A percentile compares a stretch with the other conserved stretches of the same genome.
Conservation (phyloP, 2,888 invertebrate species). For the Iphiclides podalirius region DNA sequence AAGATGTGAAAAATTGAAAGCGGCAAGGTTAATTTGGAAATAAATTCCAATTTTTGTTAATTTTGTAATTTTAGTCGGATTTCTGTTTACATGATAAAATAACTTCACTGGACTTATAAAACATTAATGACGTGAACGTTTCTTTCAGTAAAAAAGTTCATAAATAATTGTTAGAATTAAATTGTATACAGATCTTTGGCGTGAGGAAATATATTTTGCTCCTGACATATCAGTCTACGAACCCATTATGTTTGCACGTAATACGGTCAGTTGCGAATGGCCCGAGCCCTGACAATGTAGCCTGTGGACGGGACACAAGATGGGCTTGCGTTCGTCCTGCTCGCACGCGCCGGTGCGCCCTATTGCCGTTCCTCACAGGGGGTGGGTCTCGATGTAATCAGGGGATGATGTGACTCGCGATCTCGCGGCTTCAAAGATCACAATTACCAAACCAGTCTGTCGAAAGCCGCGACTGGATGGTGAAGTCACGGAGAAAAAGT, state of each 20-base stretch:
- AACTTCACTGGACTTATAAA: no score
- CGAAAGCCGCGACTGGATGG: conserved; percentile 72
- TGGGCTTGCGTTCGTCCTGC: conserved; percentile 76
- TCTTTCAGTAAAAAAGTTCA: no score
- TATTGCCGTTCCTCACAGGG: conserved; percentile 56
- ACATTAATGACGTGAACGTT: no score
- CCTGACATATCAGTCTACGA: conserved; percentile 33
- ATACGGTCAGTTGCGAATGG: conserved; percentile 64
- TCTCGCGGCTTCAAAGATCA: conserved; percentile 79
- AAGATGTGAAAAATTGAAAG: no score
- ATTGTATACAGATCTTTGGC: no score
- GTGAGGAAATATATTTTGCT: no score
- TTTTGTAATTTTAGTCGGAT: no score
- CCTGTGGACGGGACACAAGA: conserved; percentile 82
- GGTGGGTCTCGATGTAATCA: conserved; percentile 78
- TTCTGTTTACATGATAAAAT: no score
- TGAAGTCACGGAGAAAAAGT: conserved; percentile 66
- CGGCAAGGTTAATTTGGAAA: no score
- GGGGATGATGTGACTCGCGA: conserved; percentile 80
- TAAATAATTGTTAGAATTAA: no score
- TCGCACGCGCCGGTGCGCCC: conserved; percentile 35
- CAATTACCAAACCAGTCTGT: conserved; percentile 79
- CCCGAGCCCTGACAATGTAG: conserved; percentile 75
- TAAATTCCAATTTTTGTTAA: no score
- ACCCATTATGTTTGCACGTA: conserved; percentile 54